Base-by-base conservation (phyloP, 2,797 vertebrate species). In the Crocodylus rhombifer region DNA sequence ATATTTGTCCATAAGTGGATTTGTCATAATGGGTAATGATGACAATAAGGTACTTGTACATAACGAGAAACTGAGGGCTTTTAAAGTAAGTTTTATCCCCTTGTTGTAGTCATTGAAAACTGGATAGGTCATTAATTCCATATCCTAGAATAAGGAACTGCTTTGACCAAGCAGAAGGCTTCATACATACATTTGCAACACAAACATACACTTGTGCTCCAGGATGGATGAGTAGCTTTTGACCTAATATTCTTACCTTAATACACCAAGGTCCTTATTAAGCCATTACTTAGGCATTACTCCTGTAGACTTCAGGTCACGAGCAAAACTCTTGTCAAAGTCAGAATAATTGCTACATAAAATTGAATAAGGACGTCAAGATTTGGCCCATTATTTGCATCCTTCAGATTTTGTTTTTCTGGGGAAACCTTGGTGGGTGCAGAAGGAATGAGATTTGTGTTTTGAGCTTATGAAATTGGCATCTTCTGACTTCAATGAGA, bases 361-460 rank as follows among this genome's bases (percentile, higher is more conserved):
- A 94, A 11, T 90, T 81, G 73, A 92, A 81, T 91, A 74, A 88
- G 79, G 94, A 62, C 84, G 63, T 28, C n/a, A 75, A 84, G 91
- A 64, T 88, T 91, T 77, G 73, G 65, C 87, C 90, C n/a, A 0
- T 87, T 84, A 84, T 77, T 89, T 18, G 79, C 79, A 86, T 88
- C 94, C 94, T 88, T 80, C 88, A 65, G 93, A 96, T 95, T 89
- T 51, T 51, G 90, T 90, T 96, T 93, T 51, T 91, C 90, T 0
- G 5, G 90, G 94, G 95, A 93, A 80, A 90, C 94, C 15, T 51
- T 84, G 87, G 82, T 91, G 93, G 91, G 93, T 88, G 42, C 42
- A 84, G 86, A 90, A 82, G 83, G 93, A 82, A 77, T 91, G 18
- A 90, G 93, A 96, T 97, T 94, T 96, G 95, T 97, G 94, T 84